Percentiles rank a stretch among this genome's conserved stretches.
Conservation (phyloP, 2,888 invertebrate species). For the Miltochrista miniata region DNA sequence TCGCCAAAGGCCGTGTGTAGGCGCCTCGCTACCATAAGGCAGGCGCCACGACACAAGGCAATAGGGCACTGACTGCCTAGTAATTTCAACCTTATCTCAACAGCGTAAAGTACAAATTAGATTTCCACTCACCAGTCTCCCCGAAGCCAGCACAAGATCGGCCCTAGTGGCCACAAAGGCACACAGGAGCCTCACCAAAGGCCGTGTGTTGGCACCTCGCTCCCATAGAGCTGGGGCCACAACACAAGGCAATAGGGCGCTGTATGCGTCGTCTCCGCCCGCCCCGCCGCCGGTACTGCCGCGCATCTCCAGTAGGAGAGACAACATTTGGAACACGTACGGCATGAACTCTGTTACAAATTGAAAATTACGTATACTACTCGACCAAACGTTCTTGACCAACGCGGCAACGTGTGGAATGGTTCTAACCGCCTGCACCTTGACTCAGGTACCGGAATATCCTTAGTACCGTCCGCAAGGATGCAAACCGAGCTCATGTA, state of each 20-base stretch:
- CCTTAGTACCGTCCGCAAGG: too few species aligned
- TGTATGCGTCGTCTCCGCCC: slow-evolving; percentile 88
- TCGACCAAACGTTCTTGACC: too few species aligned
- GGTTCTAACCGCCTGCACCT: too few species aligned
- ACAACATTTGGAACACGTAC: slow-evolving; percentile 98
- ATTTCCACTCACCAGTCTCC: slow-evolving; percentile 87
- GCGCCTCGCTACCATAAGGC: slow-evolving; percentile 96
- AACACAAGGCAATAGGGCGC: slow-evolving; percentile 94
- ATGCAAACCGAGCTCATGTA: too few species aligned
- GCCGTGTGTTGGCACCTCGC: slow-evolving; percentile 95
- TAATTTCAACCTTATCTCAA: too few species aligned
- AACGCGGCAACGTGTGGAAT: too few species aligned
- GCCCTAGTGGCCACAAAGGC: slow-evolving; percentile 87
- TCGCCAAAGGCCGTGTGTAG: slow-evolving; percentile 96
- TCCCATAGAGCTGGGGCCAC: slow-evolving; percentile 97
- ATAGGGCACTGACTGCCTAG: slow-evolving; percentile 92
- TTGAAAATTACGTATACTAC: neutral
- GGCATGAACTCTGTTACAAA: slow-evolving; percentile 94
- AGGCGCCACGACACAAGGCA: slow-evolving; percentile 95
- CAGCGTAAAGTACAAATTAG: too few species aligned
- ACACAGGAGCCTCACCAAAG: slow-evolving; percentile 95
- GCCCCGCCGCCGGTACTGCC: slow-evolving; percentile 48
- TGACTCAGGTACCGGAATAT: too few species aligned
- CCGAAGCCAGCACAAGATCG: slow-evolving; percentile 72
- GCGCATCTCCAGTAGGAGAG: slow-evolving; percentile 93